These are phyloP conservation scores for Schizothorax lantsangensis DNA, from an alignment of 2,797 vertebrate genomes.

Conservation along the genomic window DNA sequence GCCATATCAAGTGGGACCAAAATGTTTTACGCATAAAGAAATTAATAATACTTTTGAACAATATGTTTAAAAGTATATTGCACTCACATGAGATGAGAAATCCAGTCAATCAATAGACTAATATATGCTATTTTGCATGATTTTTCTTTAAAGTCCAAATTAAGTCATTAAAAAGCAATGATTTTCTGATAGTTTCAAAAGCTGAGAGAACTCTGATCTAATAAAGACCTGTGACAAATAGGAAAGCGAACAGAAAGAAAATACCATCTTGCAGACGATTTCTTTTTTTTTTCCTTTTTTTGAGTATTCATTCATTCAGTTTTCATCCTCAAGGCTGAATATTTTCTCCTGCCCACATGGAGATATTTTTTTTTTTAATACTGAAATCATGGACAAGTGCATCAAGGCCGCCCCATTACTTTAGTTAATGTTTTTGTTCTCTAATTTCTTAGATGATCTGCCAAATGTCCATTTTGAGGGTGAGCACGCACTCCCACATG, in stretches of 20 bases:
- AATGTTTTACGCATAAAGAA: neutral
- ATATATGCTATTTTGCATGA: neutral
- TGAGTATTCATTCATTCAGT: neutral
- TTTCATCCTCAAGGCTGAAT: constrained; percentile 8
- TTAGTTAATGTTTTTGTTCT: neutral
- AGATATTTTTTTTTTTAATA: neutral
- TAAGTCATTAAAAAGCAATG: neutral
- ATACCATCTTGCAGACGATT: neutral
- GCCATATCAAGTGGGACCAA: neutral
- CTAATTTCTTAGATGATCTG: neutral
- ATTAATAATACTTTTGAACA: too few relatives aligned
- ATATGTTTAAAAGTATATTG: neutral
- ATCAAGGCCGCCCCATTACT: neutral
- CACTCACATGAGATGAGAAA: neutral
- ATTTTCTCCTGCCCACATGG: neutral
- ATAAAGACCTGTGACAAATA: neutral
- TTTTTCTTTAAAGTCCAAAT: neutral
- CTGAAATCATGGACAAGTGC: neutral
- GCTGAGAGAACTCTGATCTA: neutral
- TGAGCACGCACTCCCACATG: neutral
- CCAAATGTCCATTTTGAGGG: neutral
- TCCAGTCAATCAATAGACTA: neutral
- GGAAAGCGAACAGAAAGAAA: neutral
- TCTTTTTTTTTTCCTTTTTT: neutral
- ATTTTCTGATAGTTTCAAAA: neutral